Conservation (phyloP, 2,888 invertebrate genomes). For the Saturnia pavonia region DNA sequence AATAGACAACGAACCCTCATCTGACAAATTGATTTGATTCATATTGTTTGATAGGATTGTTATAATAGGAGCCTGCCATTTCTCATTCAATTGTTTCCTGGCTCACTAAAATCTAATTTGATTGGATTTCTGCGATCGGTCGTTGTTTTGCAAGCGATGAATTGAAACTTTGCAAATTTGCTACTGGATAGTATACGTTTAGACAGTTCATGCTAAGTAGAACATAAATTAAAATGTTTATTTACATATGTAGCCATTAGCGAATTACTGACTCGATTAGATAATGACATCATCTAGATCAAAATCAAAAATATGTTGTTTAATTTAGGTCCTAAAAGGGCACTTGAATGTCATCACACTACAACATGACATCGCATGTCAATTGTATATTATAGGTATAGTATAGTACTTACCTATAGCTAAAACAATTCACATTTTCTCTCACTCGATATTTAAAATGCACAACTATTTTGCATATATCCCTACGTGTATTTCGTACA, state of each 20-base stretch:
- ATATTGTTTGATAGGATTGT: conserved; percentile 20
- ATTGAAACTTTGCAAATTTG: conserved; percentile 30
- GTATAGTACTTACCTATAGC: no score
- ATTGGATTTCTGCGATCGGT: conserved; percentile 40
- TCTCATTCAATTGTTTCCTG: conserved; percentile 46
- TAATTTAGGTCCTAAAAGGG: no score
- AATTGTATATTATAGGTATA: no score
- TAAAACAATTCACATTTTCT: no score
- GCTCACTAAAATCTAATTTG: conserved; percentile 49
- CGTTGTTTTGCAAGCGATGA: conserved; percentile 43
- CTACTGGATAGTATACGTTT: neutral
- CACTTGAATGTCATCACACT: no score
- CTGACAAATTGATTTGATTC: conserved; percentile 28
- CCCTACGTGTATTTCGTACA: no score
- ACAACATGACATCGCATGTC: no score
- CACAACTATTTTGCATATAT: no score
- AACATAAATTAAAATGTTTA: neutral
- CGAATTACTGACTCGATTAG: no score
- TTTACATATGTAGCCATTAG: neutral
- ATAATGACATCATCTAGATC: no score
- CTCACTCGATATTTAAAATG: no score
- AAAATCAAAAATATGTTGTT: no score
- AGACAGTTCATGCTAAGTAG: neutral
- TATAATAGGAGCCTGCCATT: conserved; percentile 36
- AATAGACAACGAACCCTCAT: conserved; percentile 23